phyloP scores from a whole-genome alignment of 2,797 vertebrate genomes.

The Sebastes dallii region DNA sequence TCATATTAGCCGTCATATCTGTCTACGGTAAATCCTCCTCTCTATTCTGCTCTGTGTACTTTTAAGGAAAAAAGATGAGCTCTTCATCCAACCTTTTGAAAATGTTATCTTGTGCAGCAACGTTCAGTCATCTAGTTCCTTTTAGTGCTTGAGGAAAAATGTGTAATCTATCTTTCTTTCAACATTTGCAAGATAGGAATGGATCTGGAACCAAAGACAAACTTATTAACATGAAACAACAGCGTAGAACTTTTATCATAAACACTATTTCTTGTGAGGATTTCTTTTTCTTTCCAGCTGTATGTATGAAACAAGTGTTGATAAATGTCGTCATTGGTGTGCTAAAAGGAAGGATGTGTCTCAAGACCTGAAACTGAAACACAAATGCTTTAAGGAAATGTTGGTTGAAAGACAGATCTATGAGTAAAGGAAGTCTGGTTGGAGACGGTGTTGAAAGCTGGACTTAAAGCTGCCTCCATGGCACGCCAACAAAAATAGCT shows the following conservation, averaged over 20 bases:
- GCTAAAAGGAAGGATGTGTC: slow-evolving; percentile 26
- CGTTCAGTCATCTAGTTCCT: slow-evolving; percentile 11
- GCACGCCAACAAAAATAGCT: not conserved
- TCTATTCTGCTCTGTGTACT: not conserved
- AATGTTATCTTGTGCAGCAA: not conserved
- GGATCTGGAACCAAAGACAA: not conserved
- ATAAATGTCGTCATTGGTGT: not conserved
- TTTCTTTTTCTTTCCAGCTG: not conserved
- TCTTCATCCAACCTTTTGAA: not conserved
- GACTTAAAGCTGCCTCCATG: not conserved
- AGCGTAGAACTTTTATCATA: not conserved
- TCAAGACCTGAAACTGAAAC: slow-evolving; percentile 1
- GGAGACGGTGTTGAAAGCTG: not conserved
- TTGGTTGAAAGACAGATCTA: not conserved
- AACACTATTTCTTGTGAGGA: not conserved
- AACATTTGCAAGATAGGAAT: not conserved
- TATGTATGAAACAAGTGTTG: not conserved
- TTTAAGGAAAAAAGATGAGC: not conserved
- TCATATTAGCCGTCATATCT: slow-evolving; percentile 97
- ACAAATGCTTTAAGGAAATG: not conserved
- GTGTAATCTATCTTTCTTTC: not conserved
- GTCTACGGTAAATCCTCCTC: slow-evolving; percentile 90
- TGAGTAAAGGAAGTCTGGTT: slow-evolving; percentile 3
- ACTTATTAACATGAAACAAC: not conserved
- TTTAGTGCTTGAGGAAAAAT: not conserved